Evolutionary conservation across 1,140 invertebrate species (phyloP), one percentile per base, ranked within the genome.

Genomic region (Bombus ignitus): DNA sequence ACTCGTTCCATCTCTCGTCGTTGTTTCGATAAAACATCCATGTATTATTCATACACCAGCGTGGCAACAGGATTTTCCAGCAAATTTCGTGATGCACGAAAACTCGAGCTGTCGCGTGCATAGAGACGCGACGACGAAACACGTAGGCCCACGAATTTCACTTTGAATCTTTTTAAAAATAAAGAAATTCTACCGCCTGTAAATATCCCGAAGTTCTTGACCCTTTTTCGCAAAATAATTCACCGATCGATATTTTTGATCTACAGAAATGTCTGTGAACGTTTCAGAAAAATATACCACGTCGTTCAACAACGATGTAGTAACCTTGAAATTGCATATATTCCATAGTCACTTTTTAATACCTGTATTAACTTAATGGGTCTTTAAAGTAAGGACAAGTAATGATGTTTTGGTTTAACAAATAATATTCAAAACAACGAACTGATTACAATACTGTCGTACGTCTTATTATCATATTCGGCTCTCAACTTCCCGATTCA

Each of bases 1-100:
- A 39, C 22, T 39, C 35, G 39, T 73, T 73, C n/a, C 28, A 73
- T 73, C 42, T 73, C 42, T 10, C 9, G 44, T 9, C 42, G 42
- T 73, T 73, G 71, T 32, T 73, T 47, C 71, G 71, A 73, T 44
- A 32, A 73, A 73, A 44, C 71, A 44, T 44, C 68, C 32, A 70
- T 71, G 37, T 71, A 44, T 73, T 47, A 73, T 73, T 73, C 42
- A 32, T 73, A 44, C 71, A 18, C 42, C 5, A 15, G 13, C n/a
- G n/a, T 73, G 71, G 42, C n/a, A 28, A 47, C 15, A 73, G 13
- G 42, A 47, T 73, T 73, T 44, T 47, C 71, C 42, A 22, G 15
- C 5, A 73, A 73, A 73, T 73, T 73, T 73, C 71, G 18, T 22
- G 70, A 37, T 42, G 13, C 37, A n/a, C 13, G 70, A 72, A 72